Conservation (phyloP, 2,888 invertebrate species). For the Pheosia tremula region DNA sequence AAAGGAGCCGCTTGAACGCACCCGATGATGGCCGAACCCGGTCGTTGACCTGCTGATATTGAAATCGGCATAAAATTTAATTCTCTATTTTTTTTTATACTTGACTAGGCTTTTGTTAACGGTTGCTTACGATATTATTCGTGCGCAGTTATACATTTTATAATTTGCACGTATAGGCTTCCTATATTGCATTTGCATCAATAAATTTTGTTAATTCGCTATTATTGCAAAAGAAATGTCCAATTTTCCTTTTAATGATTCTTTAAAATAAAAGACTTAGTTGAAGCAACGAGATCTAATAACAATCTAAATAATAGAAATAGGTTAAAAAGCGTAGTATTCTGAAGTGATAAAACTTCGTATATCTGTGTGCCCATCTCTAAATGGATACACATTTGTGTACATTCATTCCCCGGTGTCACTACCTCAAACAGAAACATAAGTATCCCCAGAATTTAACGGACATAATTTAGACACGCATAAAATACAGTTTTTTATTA, state of each 20-base stretch:
- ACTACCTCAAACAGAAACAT: slow-evolving; percentile 24
- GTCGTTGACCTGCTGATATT: slow-evolving; percentile 62
- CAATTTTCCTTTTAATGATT: too few relatives aligned
- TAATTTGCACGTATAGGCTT: background rate
- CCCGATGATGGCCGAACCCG: slow-evolving; percentile 60
- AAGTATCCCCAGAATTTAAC: slow-evolving; percentile 42
- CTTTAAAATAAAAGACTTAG: too few relatives aligned
- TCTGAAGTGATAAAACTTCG: background rate
- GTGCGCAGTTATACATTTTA: background rate
- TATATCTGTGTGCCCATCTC: slow-evolving; percentile 31
- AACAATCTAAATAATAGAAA: background rate
- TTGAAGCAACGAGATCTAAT: background rate
- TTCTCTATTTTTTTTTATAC: slow-evolving; percentile 31
- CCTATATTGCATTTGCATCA: background rate
- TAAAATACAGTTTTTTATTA: slow-evolving; percentile 51
- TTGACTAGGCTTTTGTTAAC: slow-evolving; percentile 19
- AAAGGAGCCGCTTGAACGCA: slow-evolving; percentile 68
- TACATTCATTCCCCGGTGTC: slow-evolving; percentile 26
- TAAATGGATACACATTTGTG: slow-evolving; percentile 14
- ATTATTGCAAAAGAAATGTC: too few relatives aligned
- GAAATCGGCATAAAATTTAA: slow-evolving; percentile 56
- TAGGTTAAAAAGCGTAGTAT: background rate
- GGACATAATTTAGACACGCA: slow-evolving; percentile 43
- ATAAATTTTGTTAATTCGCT: too few relatives aligned
- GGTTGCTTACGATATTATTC: background rate